These are phyloP conservation scores for Aricia agestis DNA, from an alignment of 1,140 invertebrate genomes.

Conservation along the genomic window DNA sequence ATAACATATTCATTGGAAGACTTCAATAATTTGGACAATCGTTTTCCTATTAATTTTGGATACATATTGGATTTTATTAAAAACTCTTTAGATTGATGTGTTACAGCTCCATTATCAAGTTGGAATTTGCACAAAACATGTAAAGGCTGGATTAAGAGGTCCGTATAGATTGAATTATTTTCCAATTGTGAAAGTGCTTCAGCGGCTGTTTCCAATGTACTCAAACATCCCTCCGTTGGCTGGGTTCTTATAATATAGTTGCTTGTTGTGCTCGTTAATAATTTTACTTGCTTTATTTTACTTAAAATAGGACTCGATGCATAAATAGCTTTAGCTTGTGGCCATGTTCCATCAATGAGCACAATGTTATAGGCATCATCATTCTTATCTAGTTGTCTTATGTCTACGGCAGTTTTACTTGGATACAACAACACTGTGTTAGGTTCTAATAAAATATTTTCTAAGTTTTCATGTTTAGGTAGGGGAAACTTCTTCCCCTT, in stretches of 20 bases:
- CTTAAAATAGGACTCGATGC: conserved; percentile 83
- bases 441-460: conserved; percentile 80
- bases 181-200: conserved; percentile 88
- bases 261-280: conserved; percentile 83
- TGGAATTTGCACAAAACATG: conserved; percentile 90
- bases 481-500: conserved; percentile 91
- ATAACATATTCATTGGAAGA: conserved; percentile 45
- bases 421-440: conserved; percentile 91
- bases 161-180: conserved; percentile 79
- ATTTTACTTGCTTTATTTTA: conserved; percentile 84
- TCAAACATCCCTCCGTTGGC: conserved; percentile 92
- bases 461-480: conserved; percentile 80
- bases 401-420: conserved; percentile 83
- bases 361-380: conserved; percentile 84
- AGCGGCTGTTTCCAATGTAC: conserved; percentile 93
- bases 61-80: conserved; percentile 90
- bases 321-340: conserved; percentile 92
- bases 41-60: conserved; percentile 88
- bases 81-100: conserved; percentile 95
- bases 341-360: conserved; percentile 95
- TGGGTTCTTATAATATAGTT: conserved; percentile 95
- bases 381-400: conserved; percentile 68
- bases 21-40: conserved; percentile 80
- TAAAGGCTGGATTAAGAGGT: conserved; percentile 86
- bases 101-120: conserved; percentile 91